These are phyloP conservation scores for Eupithecia inturbata DNA, from an alignment of 2,888 invertebrate species.

Conservation along the genomic window DNA sequence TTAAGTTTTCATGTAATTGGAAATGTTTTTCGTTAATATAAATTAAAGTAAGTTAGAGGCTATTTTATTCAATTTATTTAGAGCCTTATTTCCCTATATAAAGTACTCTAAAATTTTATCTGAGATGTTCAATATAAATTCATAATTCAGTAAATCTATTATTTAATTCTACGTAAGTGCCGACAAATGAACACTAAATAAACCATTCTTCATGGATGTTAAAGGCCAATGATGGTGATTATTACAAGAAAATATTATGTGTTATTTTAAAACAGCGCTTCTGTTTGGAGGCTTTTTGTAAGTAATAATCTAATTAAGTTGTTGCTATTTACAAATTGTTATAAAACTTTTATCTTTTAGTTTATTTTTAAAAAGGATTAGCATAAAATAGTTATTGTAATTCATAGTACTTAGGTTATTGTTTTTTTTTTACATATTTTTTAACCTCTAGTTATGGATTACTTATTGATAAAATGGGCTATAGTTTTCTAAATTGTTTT, in stretches of 20 bases:
- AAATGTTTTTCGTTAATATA: conserved; percentile 41
- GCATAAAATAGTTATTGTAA: conserved; percentile 24
- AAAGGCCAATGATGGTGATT: conserved; percentile 3
- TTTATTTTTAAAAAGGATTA: conserved; percentile 61
- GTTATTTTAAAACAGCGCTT: conserved; percentile 66
- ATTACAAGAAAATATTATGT: conserved; percentile 50
- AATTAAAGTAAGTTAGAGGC: conserved; percentile 58
- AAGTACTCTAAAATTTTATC: conserved; percentile 60
- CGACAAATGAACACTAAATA: not conserved
- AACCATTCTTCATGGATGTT: not conserved
- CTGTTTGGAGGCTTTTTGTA: conserved; percentile 74
- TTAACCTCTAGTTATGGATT: conserved; percentile 6
- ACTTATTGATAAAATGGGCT: conserved; percentile 40
- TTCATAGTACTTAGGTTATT: conserved; percentile 41
- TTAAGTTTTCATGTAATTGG: conserved; percentile 32
- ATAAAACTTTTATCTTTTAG: conserved; percentile 63
- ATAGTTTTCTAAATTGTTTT: conserved; percentile 40
- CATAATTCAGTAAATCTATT: conserved; percentile 50
- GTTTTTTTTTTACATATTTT: conserved; percentile 40
- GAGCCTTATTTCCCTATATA: conserved; percentile 53
- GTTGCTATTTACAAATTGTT: conserved; percentile 81
- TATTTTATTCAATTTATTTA: conserved; percentile 59
- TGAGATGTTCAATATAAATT: conserved; percentile 49
- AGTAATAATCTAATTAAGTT: conserved; percentile 58
- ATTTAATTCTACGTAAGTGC: not conserved